A percentile compares a stretch with the other conserved stretches of the same genome.
Evolutionary conservation across 2,113 vertebrate species (phyloP).

Genomic region (Colaptes auratus): DNA sequence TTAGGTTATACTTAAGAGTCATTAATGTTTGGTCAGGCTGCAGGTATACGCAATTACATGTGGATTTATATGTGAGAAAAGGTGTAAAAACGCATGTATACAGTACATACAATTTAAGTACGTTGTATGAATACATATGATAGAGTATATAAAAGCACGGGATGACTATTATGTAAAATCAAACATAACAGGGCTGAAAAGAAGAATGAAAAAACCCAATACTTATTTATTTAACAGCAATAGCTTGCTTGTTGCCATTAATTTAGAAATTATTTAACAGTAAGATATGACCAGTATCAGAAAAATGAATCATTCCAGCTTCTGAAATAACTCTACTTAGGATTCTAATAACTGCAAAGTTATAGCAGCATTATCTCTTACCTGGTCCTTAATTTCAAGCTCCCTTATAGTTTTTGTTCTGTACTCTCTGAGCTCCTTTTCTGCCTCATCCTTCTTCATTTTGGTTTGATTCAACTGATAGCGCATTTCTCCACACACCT

Average conservation of each 20-base stretch:
- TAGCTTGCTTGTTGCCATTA: constrained; percentile 56
- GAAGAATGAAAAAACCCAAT: constrained; percentile 39
- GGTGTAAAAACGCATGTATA: constrained; percentile 49
- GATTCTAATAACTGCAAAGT: constrained; percentile 61
- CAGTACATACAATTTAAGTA: constrained; percentile 29
- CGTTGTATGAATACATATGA: constrained; percentile 16
- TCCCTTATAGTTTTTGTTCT: constrained; percentile 83
- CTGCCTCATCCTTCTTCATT: constrained; percentile 90
- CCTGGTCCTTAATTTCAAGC: constrained; percentile 88
- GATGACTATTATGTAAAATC: constrained; percentile 45
- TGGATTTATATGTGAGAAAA: constrained; percentile 42
- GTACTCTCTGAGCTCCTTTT: constrained; percentile 89
- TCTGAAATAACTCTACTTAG: constrained; percentile 38
- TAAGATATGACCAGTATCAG: constrained; percentile 59
- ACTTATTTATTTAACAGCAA: constrained; percentile 70
- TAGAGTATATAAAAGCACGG: constrained; percentile 44
- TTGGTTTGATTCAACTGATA: constrained; percentile 87
- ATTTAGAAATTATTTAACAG: constrained; percentile 59
- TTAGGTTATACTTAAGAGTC: neutral
- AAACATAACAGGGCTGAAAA: constrained; percentile 56
- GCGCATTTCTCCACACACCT: constrained; percentile 90
- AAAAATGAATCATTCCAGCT: constrained; percentile 56
- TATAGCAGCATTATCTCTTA: constrained; percentile 72
- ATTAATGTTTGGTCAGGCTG: constrained; percentile 22
- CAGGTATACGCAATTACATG: neutral